These are phyloP conservation scores for Sebastes dallii DNA, from an alignment of 2,797 vertebrate species.

Conservation along the genomic window DNA sequence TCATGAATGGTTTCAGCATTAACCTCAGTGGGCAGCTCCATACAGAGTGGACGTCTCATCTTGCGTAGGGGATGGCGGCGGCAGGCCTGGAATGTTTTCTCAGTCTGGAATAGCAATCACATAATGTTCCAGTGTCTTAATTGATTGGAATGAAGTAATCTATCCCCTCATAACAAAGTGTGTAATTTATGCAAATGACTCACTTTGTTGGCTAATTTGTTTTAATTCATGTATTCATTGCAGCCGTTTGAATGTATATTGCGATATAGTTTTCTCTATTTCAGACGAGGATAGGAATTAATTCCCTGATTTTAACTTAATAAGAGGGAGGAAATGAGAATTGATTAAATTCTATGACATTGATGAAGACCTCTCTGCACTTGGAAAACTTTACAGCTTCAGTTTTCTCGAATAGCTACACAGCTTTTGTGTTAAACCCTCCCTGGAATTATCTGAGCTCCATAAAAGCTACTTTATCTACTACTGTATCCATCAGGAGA, in stretches of 20 bases:
- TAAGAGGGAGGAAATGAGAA: constrained; percentile 70
- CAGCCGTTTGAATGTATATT: constrained; percentile 77
- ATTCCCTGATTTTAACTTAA: constrained; percentile 74
- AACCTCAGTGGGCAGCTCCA: constrained; percentile 58
- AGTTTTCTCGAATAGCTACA: constrained; percentile 12
- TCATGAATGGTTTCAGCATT: constrained; percentile 73
- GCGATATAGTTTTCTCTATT: constrained; percentile 64
- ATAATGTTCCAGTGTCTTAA: constrained; percentile 82
- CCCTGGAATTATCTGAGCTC: constrained; percentile 45
- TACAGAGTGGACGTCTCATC: constrained; percentile 57
- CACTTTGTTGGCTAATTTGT: constrained; percentile 89
- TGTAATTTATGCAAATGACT: constrained; percentile 97
- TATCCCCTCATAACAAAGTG: constrained; percentile 83
- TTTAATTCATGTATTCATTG: constrained; percentile 82
- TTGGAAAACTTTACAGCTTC: constrained; percentile 56
- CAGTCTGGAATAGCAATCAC: constrained; percentile 84
- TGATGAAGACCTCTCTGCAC: constrained; percentile 57
- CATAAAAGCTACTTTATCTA: constrained; percentile 20
- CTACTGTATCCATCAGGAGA: constrained; percentile 29
- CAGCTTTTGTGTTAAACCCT: constrained; percentile 31
- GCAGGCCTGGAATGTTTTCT: constrained; percentile 72
- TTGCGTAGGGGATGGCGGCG: constrained; percentile 33
- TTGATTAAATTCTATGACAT: constrained; percentile 72
- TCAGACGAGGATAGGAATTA: constrained; percentile 68
- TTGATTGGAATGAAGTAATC: constrained; percentile 86